Base-by-base conservation (phyloP, 2,888 invertebrate species). In the Tetragonula carbonaria region DNA sequence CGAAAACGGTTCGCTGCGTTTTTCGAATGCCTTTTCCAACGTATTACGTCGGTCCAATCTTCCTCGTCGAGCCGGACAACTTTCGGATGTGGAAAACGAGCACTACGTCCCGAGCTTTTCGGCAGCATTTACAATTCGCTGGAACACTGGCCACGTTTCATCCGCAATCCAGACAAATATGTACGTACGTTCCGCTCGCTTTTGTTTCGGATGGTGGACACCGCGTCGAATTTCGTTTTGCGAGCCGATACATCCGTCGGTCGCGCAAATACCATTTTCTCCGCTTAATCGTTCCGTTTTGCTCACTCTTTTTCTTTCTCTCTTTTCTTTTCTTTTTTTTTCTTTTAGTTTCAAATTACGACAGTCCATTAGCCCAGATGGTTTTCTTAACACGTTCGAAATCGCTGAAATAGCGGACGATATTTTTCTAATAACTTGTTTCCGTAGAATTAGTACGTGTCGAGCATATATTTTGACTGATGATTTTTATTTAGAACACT, bases 1-100 rank as follows among this genome's bases (percentile, higher is more conserved):
- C 28, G 28, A 28, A 28, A 65, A 74, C 38, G 65, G 53, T 74
- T 74, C 53, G 65, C 65, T 65, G 53, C 51, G 18, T 74, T 65
- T 65, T 65, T 62, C 62, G 21, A 73, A 62, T 62, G 21, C 38
- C 28, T 72, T 72, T 62, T 72, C 50, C 59, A 72, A 2, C 59
- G 45, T 23, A 45, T 38, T 72, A 72, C 38, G 57, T 59, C 45
- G 23, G 23, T 59, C 33, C 55, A 23, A 72, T 33, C 59, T 45
- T 72, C 18, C 45, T 45, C 38, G 59, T 59, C 55, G 70, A 70
- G 21, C 33, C 11, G 33, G 33, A 18, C 21, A 18, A n/a, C 50
- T 50, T 28, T 21, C 28, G 8, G 16, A 23, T 8, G 62, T 8
- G 45, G 45, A 8, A 28, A 62, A 62, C 62, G 23, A 28, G 28